A percentile compares a stretch with the other conserved stretches of the same genome.
Evolutionary conservation across 2,113 vertebrate genomes (phyloP).

Genomic region (Cepphus grylle): DNA sequence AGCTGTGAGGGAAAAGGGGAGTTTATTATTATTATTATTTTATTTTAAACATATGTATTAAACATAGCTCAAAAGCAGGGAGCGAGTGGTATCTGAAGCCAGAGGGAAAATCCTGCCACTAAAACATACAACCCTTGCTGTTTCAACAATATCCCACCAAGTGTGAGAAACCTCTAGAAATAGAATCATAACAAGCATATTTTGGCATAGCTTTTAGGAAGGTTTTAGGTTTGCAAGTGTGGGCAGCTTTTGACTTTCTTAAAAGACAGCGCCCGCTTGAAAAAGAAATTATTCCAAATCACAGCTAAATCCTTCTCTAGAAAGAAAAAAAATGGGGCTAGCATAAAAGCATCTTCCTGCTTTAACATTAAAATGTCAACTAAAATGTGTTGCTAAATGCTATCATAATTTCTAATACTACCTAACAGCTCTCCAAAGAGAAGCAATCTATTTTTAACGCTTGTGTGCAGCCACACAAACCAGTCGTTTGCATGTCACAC

Average conservation of each 20-base stretch:
- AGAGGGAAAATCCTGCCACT: conserved; percentile 32
- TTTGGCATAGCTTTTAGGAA: not conserved
- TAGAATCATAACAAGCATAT: not conserved
- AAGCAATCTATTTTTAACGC: not conserved
- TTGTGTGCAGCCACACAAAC: rapidly evolving
- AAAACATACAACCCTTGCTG: conserved; percentile 17
- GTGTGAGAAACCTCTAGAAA: conserved; percentile 31
- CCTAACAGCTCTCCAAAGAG: not conserved
- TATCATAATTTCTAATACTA: not conserved
- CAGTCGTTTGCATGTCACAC: not conserved
- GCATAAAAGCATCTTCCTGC: not conserved
- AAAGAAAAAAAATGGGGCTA: not conserved
- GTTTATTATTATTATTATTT: conserved; percentile 47
- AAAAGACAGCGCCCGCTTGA: not conserved
- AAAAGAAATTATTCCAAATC: not conserved
- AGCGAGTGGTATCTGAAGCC: not conserved
- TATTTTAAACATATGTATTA: conserved; percentile 50
- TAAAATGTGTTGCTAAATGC: not conserved
- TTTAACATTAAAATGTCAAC: not conserved
- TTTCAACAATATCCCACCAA: conserved; percentile 30
- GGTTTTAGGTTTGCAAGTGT: not conserved
- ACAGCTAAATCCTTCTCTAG: not conserved
- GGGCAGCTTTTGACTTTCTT: conserved; percentile 2
- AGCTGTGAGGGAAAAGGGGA: conserved; percentile 23
- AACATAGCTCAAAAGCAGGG: conserved; percentile 9